phyloP scores from a whole-genome alignment of 2,888 invertebrate genomes.

The Masnerella sp. region DNA sequence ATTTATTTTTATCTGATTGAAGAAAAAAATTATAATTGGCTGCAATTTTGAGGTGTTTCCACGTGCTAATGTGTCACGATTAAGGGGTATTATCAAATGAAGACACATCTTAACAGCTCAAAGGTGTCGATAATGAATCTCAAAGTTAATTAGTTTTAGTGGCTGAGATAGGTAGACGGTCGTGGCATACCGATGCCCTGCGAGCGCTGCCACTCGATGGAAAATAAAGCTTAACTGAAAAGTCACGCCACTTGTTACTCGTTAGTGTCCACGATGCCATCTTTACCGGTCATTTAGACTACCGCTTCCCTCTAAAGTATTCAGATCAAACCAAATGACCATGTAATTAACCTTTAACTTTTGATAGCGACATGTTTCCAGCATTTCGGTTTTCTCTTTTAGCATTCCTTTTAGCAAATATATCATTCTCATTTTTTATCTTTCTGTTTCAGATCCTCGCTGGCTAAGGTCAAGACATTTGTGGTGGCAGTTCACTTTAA shows the following conservation, averaged over 20 bases:
- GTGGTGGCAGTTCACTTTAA: neutral
- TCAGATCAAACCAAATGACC: conserved; percentile 65
- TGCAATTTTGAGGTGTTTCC: neutral
- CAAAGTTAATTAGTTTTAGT: conserved; percentile 73
- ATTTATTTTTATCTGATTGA: too few relatives aligned
- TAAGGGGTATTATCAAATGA: conserved; percentile 65
- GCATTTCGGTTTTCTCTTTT: conserved; percentile 19
- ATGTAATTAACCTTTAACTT: conserved; percentile 69
- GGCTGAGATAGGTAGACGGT: conserved; percentile 71
- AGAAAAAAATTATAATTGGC: too few relatives aligned
- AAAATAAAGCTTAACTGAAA: conserved; percentile 73
- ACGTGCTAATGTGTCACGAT: conserved; percentile 28
- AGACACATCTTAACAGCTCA: conserved; percentile 65
- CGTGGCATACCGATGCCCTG: conserved; percentile 73
- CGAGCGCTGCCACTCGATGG: conserved; percentile 52
- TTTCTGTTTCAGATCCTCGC: neutral
- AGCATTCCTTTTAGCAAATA: neutral
- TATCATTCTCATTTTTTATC: conserved; percentile 3
- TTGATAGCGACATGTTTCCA: conserved; percentile 28
- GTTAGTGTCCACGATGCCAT: conserved; percentile 72
- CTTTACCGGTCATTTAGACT: conserved; percentile 65
- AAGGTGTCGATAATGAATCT: conserved; percentile 75
- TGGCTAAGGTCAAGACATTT: neutral
- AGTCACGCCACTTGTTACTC: conserved; percentile 66
- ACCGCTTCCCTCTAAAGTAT: conserved; percentile 49